Evolutionary conservation across 2,888 invertebrate species (phyloP), one percentile per base, ranked within the genome.

Genomic region (Cephonodes hylas): DNA sequence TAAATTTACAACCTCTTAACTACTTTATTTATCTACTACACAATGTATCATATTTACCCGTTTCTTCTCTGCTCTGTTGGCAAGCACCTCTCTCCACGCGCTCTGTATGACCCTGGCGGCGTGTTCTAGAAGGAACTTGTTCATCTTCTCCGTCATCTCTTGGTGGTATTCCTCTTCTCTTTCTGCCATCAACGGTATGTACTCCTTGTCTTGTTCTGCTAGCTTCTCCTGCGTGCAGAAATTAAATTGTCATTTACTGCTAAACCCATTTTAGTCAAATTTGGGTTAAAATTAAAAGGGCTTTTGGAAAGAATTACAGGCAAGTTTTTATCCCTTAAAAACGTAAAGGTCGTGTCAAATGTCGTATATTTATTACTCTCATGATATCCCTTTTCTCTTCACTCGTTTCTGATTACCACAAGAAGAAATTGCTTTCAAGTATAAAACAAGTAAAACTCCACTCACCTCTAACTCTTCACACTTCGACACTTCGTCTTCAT

Each of bases 161-260:
- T 85, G 82, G 64, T 94, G 91, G 70, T 94, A 94, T 67, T 93
- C 94, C 20, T 75, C 86, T 61, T 93, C 93, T 66, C 94, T 91
- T 70, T 94, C 94, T n/a, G 75, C 88, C 93, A 94, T 94, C 45
- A 94, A 76, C 1, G 89, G 89, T 7, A 87, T 76, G 72, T 93
- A 95, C 58, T 93, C 87, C 48, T 81, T 78, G 71, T 94, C 92
- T 80, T 95, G 94, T 60, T 91, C 91, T 5, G 89, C 92, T 68
- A 94, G 72, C 71, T 89, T 79, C 58, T 76, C 83, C 88, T 93
- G 77, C 60, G 53, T 61, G 63, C n/a, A n/a, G n/a, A n/a, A n/a
- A n/a, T n/a, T n/a, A n/a, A n/a, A n/a, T 10, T 42, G 42, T 1
- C n/a, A 42, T 42, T 8, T 2, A 42, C 13, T 42, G n/a, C 42